phyloP scores from a whole-genome alignment of 2,113 vertebrate species.

The Lophura nycthemera region DNA sequence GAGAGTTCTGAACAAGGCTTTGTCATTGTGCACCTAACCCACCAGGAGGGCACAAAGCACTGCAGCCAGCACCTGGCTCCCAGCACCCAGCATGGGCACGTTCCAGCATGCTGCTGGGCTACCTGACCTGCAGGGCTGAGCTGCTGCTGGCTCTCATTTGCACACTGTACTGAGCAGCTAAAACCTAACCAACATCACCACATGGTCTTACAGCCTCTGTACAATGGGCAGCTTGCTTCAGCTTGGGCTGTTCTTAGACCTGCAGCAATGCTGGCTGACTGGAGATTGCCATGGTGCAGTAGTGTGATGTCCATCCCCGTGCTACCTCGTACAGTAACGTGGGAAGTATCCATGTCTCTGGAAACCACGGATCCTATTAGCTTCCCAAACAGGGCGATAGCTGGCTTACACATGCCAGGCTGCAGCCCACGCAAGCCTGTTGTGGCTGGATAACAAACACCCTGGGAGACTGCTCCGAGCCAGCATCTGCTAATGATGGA shows the following conservation, averaged over 20 bases:
- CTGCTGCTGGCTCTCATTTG: not conserved
- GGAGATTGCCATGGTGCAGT: not conserved
- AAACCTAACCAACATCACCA: not conserved
- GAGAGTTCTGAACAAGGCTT: not conserved
- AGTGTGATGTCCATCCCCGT: not conserved
- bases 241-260: not conserved
- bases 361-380: not conserved
- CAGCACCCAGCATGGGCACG: not conserved
- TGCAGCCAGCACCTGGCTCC: not conserved
- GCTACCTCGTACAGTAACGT: not conserved
- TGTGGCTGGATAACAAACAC: not conserved
- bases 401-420: not conserved
- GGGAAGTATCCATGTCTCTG: not conserved
- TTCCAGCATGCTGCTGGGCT: not conserved
- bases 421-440: not conserved
- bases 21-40: not conserved
- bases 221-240: not conserved
- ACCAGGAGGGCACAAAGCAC: not conserved
- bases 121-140: not conserved
- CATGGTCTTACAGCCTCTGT: not conserved
- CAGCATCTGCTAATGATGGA: not conserved
- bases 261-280: not conserved
- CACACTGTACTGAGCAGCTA: fast-evolving
- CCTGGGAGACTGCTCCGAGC: not conserved
- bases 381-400: not conserved